These are phyloP conservation scores for Diarsia brunnea DNA, from an alignment of 2,888 invertebrate genomes.

Conservation along the genomic window DNA sequence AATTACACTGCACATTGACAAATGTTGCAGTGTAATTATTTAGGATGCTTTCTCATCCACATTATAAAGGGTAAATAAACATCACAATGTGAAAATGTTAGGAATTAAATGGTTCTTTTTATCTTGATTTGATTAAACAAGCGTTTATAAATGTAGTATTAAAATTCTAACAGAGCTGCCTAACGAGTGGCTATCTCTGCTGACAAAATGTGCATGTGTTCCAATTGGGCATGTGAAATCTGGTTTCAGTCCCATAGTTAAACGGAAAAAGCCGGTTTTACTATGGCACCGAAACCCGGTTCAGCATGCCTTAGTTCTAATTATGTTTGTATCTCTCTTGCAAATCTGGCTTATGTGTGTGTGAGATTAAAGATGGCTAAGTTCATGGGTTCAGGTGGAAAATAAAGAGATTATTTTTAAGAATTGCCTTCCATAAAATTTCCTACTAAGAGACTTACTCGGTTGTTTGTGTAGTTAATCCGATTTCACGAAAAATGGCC, in stretches of 20 bases:
- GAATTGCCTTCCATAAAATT: neutral
- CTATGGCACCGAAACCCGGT: too few relatives aligned
- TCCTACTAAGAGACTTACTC: neutral
- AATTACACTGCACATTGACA: neutral
- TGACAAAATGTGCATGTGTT: slow-evolving; percentile 16
- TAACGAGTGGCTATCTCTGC: slow-evolving; percentile 19
- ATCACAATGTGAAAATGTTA: slow-evolving; percentile 23
- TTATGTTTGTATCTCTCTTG: slow-evolving; percentile 3
- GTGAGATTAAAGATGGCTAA: slow-evolving; percentile 1
- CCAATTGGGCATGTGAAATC: neutral
- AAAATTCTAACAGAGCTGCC: slow-evolving; percentile 23
- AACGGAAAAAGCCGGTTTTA: too few relatives aligned
- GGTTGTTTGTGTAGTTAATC: neutral
- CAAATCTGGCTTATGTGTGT: neutral
- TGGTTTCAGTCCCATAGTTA: too few relatives aligned
- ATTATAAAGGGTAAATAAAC: neutral
- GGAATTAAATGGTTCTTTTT: neutral
- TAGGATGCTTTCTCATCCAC: neutral
- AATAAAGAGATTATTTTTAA: neutral
- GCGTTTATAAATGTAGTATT: slow-evolving; percentile 60
- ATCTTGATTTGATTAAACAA: slow-evolving; percentile 18
- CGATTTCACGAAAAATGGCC: neutral
- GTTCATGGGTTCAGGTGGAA: neutral
- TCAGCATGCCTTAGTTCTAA: neutral
- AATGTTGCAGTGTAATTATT: neutral